A percentile compares a stretch with the other conserved stretches of the same genome.
Conservation (phyloP, 1,140 invertebrate genomes). For the Scaptomyza montana region DNA sequence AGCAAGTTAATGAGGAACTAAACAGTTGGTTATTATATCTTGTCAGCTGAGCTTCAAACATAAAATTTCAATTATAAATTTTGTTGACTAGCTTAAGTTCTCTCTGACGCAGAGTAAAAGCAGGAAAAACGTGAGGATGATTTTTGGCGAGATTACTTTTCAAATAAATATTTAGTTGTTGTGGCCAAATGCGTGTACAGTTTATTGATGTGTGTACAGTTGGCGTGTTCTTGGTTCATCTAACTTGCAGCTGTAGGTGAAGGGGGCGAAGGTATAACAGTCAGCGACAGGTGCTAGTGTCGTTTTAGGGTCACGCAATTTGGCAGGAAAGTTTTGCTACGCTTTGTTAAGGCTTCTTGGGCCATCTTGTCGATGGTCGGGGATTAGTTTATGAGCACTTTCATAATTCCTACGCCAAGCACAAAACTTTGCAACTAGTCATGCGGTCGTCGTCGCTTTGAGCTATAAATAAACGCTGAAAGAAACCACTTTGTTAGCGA, state of each 20-base stretch:
- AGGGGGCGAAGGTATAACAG: conserved; percentile 6
- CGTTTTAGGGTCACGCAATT: conserved; percentile 52
- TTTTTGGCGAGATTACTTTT: conserved; percentile 6
- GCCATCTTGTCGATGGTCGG: conserved; percentile 15
- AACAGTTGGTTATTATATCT: too few relatives aligned
- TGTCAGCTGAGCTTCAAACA: too few relatives aligned
- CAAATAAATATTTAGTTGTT: conserved; percentile 9
- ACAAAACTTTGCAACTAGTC: conserved; percentile 65
- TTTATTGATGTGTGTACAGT: conserved; percentile 44
- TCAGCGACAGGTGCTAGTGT: conserved; percentile 62
- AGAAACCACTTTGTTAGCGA: conserved; percentile 14
- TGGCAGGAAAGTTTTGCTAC: conserved; percentile 49
- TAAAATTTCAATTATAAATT: background rate
- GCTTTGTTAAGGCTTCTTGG: background rate
- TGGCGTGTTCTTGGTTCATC: conserved; percentile 1
- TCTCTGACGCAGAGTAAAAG: background rate
- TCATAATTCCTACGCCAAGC: conserved; percentile 30
- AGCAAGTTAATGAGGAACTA: too few relatives aligned
- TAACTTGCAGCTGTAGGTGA: background rate
- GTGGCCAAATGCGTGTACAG: conserved; percentile 6
- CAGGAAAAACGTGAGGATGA: conserved; percentile 8
- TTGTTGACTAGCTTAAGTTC: background rate
- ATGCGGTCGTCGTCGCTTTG: conserved; percentile 16
- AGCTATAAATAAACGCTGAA: conserved; percentile 31
- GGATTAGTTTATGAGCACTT: conserved; percentile 32